These are phyloP conservation scores for Zootoca vivipara DNA, from an alignment of 2,113 vertebrate species.

Conservation along the genomic window DNA sequence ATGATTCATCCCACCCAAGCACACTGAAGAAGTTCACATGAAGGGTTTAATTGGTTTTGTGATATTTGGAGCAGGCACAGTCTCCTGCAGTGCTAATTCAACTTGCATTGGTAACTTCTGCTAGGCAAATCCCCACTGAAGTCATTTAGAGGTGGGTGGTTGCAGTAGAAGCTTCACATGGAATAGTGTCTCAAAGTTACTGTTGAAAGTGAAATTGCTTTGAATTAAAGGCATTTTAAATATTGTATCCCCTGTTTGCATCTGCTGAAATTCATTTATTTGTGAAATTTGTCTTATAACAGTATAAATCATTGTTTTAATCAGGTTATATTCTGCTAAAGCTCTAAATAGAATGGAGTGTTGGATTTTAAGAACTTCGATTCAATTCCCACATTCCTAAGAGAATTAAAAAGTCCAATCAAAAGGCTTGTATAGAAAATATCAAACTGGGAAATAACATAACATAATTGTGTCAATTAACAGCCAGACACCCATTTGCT, in stretches of 20 bases:
- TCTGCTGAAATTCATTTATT: not conserved
- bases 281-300: not conserved
- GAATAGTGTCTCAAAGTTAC: not conserved
- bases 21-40: not conserved
- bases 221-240: not conserved
- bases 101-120: not conserved
- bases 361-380: accelerated
- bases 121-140: not conserved
- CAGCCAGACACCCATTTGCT: not conserved
- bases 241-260: not conserved
- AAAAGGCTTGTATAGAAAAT: constrained; percentile 8
- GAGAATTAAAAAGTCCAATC: constrained; percentile 9
- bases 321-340: not conserved
- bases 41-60: not conserved
- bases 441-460: constrained; percentile 1
- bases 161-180: not conserved
- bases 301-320: not conserved
- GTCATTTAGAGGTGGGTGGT: not conserved
- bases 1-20: not conserved
- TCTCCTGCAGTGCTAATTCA: not conserved
- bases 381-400: not conserved
- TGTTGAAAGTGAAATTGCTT: not conserved
- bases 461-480: constrained; percentile 19
- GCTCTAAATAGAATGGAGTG: not conserved
- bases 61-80: not conserved